Conservation (phyloP, 2,797 vertebrate genomes). For the Enteromius unitaeniatus region DNA sequence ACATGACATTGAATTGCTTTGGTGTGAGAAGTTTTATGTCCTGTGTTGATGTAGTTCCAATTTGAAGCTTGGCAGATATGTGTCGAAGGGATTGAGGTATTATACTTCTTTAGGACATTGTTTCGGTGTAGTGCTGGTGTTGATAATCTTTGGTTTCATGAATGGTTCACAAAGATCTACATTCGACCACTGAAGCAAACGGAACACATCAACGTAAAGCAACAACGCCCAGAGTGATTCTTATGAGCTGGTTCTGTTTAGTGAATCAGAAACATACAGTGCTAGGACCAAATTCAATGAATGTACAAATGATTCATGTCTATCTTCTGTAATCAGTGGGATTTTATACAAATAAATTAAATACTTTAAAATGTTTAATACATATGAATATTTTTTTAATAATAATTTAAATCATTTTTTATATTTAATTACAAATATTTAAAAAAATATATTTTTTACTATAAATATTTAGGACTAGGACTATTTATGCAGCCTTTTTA, state of each 20-base stretch:
- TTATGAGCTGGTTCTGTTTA: neutral
- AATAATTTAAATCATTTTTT: no score
- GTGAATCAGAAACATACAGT: neutral
- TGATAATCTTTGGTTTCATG: neutral
- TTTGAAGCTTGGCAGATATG: neutral
- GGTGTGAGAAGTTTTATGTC: neutral
- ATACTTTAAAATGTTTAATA: neutral
- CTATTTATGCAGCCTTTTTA: neutral
- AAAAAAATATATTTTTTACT: no score
- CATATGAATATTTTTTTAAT: neutral
- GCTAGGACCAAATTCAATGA: neutral
- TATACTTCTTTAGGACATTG: neutral
- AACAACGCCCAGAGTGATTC: neutral
- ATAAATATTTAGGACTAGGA: neutral
- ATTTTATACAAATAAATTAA: neutral
- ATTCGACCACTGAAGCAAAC: neutral
- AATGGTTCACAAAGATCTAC: neutral
- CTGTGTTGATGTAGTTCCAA: slow-evolving; percentile 2
- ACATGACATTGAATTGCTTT: slow-evolving; percentile 18
- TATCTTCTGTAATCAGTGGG: neutral
- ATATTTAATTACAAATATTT: neutral
- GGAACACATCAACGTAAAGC: neutral
- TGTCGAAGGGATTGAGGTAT: neutral
- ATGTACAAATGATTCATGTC: neutral
- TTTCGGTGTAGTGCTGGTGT: neutral